Base-by-base conservation (phyloP, 2,113 vertebrate species). In the Poecile atricapillus region DNA sequence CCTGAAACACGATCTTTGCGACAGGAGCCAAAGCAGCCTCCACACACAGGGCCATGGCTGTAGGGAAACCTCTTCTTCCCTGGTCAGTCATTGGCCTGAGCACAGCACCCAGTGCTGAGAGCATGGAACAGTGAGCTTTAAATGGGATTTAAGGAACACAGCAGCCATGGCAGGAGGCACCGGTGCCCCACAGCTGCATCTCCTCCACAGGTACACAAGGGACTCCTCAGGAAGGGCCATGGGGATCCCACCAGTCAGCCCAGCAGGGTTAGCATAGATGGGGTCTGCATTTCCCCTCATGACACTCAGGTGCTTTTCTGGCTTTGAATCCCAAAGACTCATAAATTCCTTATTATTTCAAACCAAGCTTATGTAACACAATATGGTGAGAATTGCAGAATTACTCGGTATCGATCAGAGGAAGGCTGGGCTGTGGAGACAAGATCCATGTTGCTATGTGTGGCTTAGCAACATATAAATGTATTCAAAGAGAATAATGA, bases 401-500 rank as follows among this genome's bases (percentile, higher is more conserved):
- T 64, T 83, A 58, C 91, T 83, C 65, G 5, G 18, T 96, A 94
- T 94, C 25, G 91, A 95, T 96, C 90, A 86, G 83, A 56, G 80
- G 33, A 74, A 93, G 93, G 93, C 81, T 83, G 88, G 95, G 92
- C 94, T 49, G 4, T 68, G 67, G 93, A 93, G 79, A 95, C 94
- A 47, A 83, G 95, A 85, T 88, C 81, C 93, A 95, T 88, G 97
- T 97, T 97, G 97, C 97, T 97, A 97, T 95, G 97, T 86, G 90
- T 80, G 89, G 93, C 97, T 96, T 97, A 97, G 97, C 97, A 97
- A 97, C 97, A 96, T 95, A 94, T 71, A 95, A 95, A 94, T 76
- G 97, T 95, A 97, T 97, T 97, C 97, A 97, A 83, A 96, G 46
- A 70, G 91, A 88, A 97, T 97, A 97, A 97, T 97, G 97, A 97